These are phyloP conservation scores for Anagrus nilaparvatae DNA, from an alignment of 1,140 invertebrate genomes.

Conservation along the genomic window DNA sequence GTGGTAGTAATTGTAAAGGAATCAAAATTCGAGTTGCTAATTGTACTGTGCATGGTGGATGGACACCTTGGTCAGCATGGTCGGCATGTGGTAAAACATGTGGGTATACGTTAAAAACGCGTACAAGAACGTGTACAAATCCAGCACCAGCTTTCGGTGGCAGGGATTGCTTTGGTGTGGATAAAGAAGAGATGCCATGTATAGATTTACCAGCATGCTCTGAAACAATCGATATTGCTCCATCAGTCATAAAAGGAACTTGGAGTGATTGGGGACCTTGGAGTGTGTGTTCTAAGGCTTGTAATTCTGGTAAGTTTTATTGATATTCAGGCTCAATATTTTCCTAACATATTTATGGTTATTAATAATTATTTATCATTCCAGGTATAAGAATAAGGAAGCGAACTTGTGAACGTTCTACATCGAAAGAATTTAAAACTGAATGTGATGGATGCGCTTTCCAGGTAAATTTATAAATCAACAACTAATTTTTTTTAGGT, in stretches of 20 bases:
- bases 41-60: conserved; percentile 75
- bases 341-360: conserved; percentile 12
- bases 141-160: conserved; percentile 75
- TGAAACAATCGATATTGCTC: conserved; percentile 25
- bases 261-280: conserved; percentile 68
- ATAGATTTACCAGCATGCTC: conserved; percentile 71
- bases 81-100: conserved; percentile 71
- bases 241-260: conserved; percentile 45
- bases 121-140: conserved; percentile 67
- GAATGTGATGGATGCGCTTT: conserved; percentile 56
- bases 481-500: neutral
- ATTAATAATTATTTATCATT: conserved; percentile 1
- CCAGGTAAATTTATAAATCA: conserved; percentile 20
- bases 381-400: conserved; percentile 39
- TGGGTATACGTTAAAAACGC: conserved; percentile 70
- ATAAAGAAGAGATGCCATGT: conserved; percentile 67
- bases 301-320: conserved; percentile 42
- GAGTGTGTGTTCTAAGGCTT: conserved; percentile 50
- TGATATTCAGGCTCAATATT: neutral
- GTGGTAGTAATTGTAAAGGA: conserved; percentile 56
- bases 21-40: conserved; percentile 53
- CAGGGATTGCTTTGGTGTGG: conserved; percentile 70
- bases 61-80: conserved; percentile 82
- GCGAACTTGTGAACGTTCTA: conserved; percentile 41
- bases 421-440: conserved; percentile 44